These are phyloP conservation scores for Pangasius sanitwongsei DNA, from an alignment of 2,797 vertebrate genomes.

Conservation along the genomic window DNA sequence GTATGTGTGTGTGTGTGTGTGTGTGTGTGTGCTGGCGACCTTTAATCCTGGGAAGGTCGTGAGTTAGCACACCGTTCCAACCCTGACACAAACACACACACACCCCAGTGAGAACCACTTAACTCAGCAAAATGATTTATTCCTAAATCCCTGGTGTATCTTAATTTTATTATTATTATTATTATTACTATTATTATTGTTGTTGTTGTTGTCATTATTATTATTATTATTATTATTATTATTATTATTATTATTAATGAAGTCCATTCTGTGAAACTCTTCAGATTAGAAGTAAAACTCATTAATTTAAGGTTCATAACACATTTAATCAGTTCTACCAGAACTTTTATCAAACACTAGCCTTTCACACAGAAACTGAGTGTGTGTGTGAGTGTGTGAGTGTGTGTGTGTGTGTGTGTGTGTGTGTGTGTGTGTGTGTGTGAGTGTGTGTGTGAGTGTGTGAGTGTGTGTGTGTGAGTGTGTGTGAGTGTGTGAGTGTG, in stretches of 20 bases:
- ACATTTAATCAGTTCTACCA: neutral
- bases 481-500: too few species aligned
- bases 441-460: slow-evolving; percentile 23
- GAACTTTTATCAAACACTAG: neutral
- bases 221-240: neutral
- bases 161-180: too few species aligned
- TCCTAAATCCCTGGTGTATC: neutral
- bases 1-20: slow-evolving; percentile 26
- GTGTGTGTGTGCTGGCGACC: neutral
- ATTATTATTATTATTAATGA: neutral
- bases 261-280: neutral
- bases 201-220: neutral
- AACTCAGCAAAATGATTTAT: neutral
- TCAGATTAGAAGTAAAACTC: neutral
- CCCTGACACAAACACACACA: slow-evolving; percentile 13
- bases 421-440: too few species aligned
- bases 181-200: neutral
- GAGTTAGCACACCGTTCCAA: neutral
- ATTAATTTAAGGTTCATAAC: neutral
- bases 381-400: too few species aligned
- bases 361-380: too few species aligned
- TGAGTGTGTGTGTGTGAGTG: slow-evolving; percentile 19
- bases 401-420: neutral
- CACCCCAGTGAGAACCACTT: neutral
- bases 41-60: neutral